These are phyloP conservation scores for Zonitis immaculata DNA, from an alignment of 2,888 invertebrate species.

Conservation along the genomic window DNA sequence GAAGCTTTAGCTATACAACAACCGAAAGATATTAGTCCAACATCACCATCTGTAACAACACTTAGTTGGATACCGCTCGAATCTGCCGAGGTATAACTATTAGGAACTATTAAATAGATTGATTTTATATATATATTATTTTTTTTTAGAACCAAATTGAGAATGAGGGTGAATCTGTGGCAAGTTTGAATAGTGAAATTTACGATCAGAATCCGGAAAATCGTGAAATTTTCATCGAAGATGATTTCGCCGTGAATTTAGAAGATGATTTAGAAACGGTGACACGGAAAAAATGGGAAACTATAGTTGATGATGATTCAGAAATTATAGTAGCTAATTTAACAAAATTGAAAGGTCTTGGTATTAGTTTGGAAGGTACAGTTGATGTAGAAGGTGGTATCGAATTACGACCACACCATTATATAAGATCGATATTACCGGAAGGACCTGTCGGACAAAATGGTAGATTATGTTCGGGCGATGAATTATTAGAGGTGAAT, in stretches of 20 bases:
- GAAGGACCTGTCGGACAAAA: slow-evolving; percentile 96
- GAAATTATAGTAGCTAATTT: slow-evolving; percentile 91
- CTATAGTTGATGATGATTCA: slow-evolving; percentile 71
- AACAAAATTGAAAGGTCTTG: slow-evolving; percentile 84
- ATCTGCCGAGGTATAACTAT: slow-evolving; percentile 52
- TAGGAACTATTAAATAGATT: neutral
- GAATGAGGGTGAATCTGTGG: slow-evolving; percentile 73
- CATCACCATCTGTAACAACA: slow-evolving; percentile 74
- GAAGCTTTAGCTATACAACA: slow-evolving; percentile 70
- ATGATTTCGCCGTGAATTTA: slow-evolving; percentile 48
- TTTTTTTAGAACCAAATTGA: slow-evolving; percentile 55
- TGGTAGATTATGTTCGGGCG: slow-evolving; percentile 86
- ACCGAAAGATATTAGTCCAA: slow-evolving; percentile 50
- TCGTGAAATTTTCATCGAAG: slow-evolving; percentile 48
- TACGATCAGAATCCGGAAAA: slow-evolving; percentile 51
- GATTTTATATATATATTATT: neutral
- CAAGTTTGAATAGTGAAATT: slow-evolving; percentile 73
- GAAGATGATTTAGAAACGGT: slow-evolving; percentile 55
- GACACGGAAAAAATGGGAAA: slow-evolving; percentile 73
- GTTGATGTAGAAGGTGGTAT: slow-evolving; percentile 97
- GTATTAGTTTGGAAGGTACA: slow-evolving; percentile 96
- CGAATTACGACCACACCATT: slow-evolving; percentile 97
- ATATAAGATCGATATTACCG: slow-evolving; percentile 91
- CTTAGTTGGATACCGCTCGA: slow-evolving; percentile 79
- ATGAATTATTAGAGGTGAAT: slow-evolving; percentile 95